Evolutionary conservation across 2,797 vertebrate species (phyloP), one percentile per base, ranked within the genome.

Genomic region (Hozukius guyotensis): DNA sequence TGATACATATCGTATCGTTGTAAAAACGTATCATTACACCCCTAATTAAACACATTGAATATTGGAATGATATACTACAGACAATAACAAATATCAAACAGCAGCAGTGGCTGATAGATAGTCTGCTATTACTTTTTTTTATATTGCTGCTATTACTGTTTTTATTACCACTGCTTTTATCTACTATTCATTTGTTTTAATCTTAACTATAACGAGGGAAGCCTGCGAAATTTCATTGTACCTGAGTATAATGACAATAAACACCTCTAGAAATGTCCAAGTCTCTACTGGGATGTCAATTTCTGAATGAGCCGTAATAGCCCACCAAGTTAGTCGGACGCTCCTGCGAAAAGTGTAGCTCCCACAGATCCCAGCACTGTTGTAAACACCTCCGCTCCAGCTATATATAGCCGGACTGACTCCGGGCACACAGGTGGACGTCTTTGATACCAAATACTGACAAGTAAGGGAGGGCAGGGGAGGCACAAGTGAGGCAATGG

Each of bases 381-480:
- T 56, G 76, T 92, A 89, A 90, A 90, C 89, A 86, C 85, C 85
- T 84, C 69, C 49, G 24, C 65, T 81, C 18, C 9, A 3, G 59
- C 63, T 92, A 87, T 82, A 85, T 75, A 82, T 82, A 92, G 61
- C 42, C 20, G 1, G 61, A 69, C 60, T 10, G 38, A 61, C 65
- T 80, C 31, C 5, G 9, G 57, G 76, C 34, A 46, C 71, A 78
- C 65, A 81, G 81, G 79, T 85, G 70, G 84, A 86, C 18, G 11
- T 56, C 77, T 84, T 60, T 84, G 79, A 89, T 80, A 85, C 67
- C 67, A 76, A 84, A 87, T 67, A 83, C 71, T 84, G 71, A 80
- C 75, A 80, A 73, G 63, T 1, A 27, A 59, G 46, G 31, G 46
- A 65, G 27, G 36, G 31, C 32, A 38, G 16, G 34, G 1, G 52